Base-by-base conservation (phyloP, 2,797 vertebrate species). In the Centropyge bicolor region DNA sequence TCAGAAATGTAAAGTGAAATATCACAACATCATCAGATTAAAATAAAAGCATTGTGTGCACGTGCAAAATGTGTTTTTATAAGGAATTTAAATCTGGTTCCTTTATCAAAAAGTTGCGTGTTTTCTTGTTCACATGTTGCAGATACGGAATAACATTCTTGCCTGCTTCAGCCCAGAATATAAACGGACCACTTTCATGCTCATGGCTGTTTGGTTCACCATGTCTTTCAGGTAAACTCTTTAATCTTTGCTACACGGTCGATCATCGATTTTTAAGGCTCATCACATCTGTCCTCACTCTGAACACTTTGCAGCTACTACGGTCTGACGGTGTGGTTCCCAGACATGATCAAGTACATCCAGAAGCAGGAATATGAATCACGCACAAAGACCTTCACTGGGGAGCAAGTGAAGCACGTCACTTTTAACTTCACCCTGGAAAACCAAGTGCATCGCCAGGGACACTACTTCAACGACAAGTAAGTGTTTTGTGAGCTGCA, bases 121-220 rank as follows among this genome's bases (percentile, higher is more conserved):
- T 76, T 43, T 70, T 68, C 4, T 49, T 70, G 20, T 68, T 67
- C 17, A n/a, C 43, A 7, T 62, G 69, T 81, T 78, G 0, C 83
- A 99, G 98, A 97, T 99, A 46, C 95, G 96, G 95, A 94, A 92
- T 48, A 99, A 99, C 79, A 96, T 99, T 76, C 92, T 97, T 20
- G 96, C 97, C 74, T 96, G 97, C 89, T 99, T 99, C 41, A 94
- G 86, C 2, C 97, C 97, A 0, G 96, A 98, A 77, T 99, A 97
- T 72, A 96, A 97, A 14, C 95, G 97, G 11, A 96, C 96, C 5
- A 99, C 98, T 0, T 95, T 98, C 60, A 98, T 98, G 97, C 97
- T 99, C 96, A 98, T 99, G 97, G 98, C 97, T 0, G 98, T 99
- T 27, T 99, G 98, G 98, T 99, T 99, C 89, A 97, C 96, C 87